These are phyloP conservation scores for Gasteruption jaculator DNA, from an alignment of 2,888 invertebrate genomes.

Conservation along the genomic window DNA sequence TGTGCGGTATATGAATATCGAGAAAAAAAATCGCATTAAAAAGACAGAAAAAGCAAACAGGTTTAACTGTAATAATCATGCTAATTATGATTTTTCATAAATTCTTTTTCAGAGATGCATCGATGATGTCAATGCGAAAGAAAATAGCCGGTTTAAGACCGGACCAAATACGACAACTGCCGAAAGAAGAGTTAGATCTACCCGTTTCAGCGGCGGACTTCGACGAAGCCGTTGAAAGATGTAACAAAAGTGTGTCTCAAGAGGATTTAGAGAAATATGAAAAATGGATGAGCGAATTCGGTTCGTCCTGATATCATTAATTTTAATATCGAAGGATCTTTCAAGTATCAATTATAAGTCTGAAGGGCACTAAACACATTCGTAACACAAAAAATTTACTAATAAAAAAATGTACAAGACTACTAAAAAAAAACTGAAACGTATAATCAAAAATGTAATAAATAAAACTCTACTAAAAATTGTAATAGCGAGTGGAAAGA, in stretches of 20 bases:
- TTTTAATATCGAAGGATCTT: too few species aligned
- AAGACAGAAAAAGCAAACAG: not conserved
- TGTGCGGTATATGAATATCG: too few species aligned
- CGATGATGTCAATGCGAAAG: conserved; percentile 98
- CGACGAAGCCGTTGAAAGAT: conserved; percentile 85
- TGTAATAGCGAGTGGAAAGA: too few species aligned
- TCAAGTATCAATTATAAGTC: too few species aligned
- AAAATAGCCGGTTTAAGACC: conserved; percentile 91
- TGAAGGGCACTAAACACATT: too few species aligned
- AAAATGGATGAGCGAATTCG: conserved; percentile 97
- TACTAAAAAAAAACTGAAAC: conserved; percentile 1
- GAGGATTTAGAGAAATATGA: conserved; percentile 94
- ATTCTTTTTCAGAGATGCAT: conserved; percentile 74
- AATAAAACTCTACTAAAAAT: too few species aligned
- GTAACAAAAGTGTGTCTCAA: conserved; percentile 93
- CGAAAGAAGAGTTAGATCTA: conserved; percentile 90
- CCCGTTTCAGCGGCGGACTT: conserved; percentile 93
- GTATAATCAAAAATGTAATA: too few species aligned
- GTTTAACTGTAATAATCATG: not conserved
- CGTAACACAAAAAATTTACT: too few species aligned
- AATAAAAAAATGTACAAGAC: conserved; percentile 3
- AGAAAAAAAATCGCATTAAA: too few species aligned
- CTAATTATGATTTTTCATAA: not conserved
- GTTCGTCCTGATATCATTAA: conserved; percentile 71
- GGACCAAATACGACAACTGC: conserved; percentile 89